A percentile compares a stretch with the other conserved stretches of the same genome.
Evolutionary conservation across 2,797 vertebrate genomes (phyloP).

Genomic region (Sebastiscus albofasciatus): DNA sequence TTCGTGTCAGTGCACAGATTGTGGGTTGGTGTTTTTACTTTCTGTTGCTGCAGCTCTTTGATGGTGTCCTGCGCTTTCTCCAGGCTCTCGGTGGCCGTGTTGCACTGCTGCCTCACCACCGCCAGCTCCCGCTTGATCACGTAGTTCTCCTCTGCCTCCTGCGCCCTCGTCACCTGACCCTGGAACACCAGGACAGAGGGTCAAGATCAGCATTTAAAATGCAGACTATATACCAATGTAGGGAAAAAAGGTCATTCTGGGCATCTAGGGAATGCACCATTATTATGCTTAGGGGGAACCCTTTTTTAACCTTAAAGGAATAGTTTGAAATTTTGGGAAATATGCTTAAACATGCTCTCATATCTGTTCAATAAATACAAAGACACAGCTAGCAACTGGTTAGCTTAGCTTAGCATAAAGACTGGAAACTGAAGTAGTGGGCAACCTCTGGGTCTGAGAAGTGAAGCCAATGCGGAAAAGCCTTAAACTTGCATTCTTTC

Average conservation of each 20-base stretch:
- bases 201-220: not conserved
- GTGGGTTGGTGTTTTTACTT: constrained; percentile 76
- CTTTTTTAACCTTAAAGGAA: not conserved
- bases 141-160: constrained; percentile 97
- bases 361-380: not conserved
- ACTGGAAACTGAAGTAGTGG: not conserved
- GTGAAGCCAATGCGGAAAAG: no score
- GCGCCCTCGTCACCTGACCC: constrained; percentile 96
- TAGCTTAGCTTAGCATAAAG: not conserved
- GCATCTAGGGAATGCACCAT: not conserved
- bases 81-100: constrained; percentile 86
- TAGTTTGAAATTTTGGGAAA: not conserved
- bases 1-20: not conserved
- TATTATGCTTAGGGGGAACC: not conserved
- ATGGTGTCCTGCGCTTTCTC: constrained; percentile 92
- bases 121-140: constrained; percentile 95
- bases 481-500: no score
- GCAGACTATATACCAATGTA: not conserved
- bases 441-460: no score
- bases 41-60: constrained; percentile 90
- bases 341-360: not conserved
- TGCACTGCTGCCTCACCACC: constrained; percentile 90
- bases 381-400: not conserved
- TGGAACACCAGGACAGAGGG: constrained; percentile 51
- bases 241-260: not conserved